Conservation (phyloP, 2,888 invertebrate genomes). For the Bombyx huttoni region DNA sequence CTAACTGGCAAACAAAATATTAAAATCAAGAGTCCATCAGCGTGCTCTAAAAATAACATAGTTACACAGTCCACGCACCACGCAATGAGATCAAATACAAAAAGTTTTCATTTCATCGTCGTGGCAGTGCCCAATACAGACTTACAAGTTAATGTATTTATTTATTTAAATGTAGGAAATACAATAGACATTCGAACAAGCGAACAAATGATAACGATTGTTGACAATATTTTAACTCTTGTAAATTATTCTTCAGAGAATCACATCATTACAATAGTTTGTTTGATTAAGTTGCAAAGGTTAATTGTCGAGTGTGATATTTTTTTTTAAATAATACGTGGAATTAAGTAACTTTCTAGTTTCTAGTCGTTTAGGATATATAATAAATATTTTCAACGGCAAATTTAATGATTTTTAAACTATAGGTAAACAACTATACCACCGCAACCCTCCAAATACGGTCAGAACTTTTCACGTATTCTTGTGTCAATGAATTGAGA, state of each 20-base stretch:
- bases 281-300: conserved; percentile 1
- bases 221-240: not conserved
- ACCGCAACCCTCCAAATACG: not conserved
- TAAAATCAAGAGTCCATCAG: not conserved
- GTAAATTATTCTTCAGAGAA: not conserved
- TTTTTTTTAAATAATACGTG: conserved; percentile 62
- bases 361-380: not conserved
- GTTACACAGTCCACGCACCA: not conserved
- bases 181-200: not conserved
- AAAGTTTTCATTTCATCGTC: not conserved
- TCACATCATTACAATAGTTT: not conserved
- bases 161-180: not conserved
- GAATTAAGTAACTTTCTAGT: conserved; percentile 30
- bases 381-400: conserved; percentile 20
- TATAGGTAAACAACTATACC: no score
- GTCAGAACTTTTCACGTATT: not conserved
- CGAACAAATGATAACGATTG: not conserved
- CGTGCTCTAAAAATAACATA: not conserved
- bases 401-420: not conserved
- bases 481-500: conserved; percentile 26
- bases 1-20: not conserved
- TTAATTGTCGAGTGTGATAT: conserved; percentile 46
- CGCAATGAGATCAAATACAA: not conserved
- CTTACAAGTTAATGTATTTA: not conserved
- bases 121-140: not conserved